A percentile compares a stretch with the other conserved stretches of the same genome.
phyloP scores from a whole-genome alignment of 2,888 invertebrate genomes.

The Epirrita christyi region DNA sequence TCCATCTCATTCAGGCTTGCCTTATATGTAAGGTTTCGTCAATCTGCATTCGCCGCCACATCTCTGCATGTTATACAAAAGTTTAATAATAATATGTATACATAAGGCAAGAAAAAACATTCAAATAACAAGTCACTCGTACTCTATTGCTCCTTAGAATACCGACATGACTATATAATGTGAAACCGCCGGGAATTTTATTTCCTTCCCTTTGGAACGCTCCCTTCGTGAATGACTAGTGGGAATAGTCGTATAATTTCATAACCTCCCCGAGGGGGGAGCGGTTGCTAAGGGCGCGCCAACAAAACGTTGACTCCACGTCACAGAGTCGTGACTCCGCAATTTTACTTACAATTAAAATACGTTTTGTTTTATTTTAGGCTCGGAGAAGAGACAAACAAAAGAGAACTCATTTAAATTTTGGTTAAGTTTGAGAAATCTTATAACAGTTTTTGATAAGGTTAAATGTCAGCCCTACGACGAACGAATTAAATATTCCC shows the following conservation, averaged over 20 bases:
- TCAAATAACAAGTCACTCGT: constrained; percentile 8
- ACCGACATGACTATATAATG: constrained; percentile 27
- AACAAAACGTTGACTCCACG: constrained; percentile 46
- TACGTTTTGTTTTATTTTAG: constrained; percentile 24
- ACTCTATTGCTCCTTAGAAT: constrained; percentile 14
- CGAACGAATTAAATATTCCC: background rate
- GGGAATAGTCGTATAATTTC: constrained; percentile 62
- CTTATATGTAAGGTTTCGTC: too few species aligned
- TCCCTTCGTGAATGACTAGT: constrained; percentile 56
- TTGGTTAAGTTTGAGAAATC: background rate
- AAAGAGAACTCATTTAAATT: background rate
- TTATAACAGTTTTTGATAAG: background rate
- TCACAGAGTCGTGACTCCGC: constrained; percentile 41
- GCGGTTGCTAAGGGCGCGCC: constrained; percentile 48
- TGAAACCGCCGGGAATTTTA: constrained; percentile 42
- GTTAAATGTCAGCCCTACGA: background rate
- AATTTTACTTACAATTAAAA: constrained; percentile 37
- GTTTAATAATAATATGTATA: too few species aligned
- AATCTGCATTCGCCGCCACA: too few species aligned
- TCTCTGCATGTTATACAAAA: too few species aligned
- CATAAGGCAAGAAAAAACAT: background rate
- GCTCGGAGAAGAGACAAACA: background rate
- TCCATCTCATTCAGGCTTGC: too few species aligned
- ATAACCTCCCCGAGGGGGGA: constrained; percentile 50
- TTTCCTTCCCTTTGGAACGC: constrained; percentile 43